Evolutionary conservation across 2,797 vertebrate species (phyloP).

Genomic region (Spea hammondii): DNA sequence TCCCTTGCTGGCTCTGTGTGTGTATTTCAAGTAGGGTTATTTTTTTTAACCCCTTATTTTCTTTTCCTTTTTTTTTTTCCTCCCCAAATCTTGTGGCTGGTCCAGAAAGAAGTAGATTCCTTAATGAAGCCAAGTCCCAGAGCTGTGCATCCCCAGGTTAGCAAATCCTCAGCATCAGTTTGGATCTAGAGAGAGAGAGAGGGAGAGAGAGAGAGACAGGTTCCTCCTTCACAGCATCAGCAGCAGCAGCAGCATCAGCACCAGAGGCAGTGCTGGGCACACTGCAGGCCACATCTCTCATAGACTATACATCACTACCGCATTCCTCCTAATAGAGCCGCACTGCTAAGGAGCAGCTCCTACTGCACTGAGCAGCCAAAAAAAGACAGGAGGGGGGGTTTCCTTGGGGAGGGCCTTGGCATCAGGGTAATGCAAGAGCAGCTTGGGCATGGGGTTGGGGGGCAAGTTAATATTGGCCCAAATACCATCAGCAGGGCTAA

Average conservation of each 20-base stretch:
- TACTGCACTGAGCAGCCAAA: slow-evolving; percentile 32
- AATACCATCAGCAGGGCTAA: too few species aligned
- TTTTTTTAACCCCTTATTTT: too few species aligned
- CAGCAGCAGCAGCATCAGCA: slow-evolving; percentile 57
- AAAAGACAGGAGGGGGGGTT: slow-evolving; percentile 33
- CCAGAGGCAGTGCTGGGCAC: slow-evolving; percentile 59
- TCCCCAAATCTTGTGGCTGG: not conserved
- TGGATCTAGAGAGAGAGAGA: slow-evolving; percentile 57
- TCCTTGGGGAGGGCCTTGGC: slow-evolving; percentile 38
- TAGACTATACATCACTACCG: slow-evolving; percentile 75
- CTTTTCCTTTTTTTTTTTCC: slow-evolving; percentile 11
- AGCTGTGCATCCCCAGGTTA: slow-evolving; percentile 56
- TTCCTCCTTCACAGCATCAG: slow-evolving; percentile 57
- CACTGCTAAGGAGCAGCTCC: slow-evolving; percentile 45
- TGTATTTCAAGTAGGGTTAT: too few species aligned
- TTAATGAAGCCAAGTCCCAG: slow-evolving; percentile 50
- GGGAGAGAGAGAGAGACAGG: not conserved
- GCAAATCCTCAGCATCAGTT: slow-evolving; percentile 60
- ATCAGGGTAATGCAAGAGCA: slow-evolving; percentile 29
- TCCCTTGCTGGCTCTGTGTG: slow-evolving; percentile 3
- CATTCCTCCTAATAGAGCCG: slow-evolving; percentile 80
- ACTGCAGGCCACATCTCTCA: slow-evolving; percentile 73
- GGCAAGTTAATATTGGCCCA: too few species aligned
- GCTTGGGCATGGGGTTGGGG: not conserved
- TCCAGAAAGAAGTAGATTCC: slow-evolving; percentile 52